Evolutionary conservation across 2,888 invertebrate genomes (phyloP), one percentile per base, ranked within the genome.

Genomic region (Napeogenes inachia): DNA sequence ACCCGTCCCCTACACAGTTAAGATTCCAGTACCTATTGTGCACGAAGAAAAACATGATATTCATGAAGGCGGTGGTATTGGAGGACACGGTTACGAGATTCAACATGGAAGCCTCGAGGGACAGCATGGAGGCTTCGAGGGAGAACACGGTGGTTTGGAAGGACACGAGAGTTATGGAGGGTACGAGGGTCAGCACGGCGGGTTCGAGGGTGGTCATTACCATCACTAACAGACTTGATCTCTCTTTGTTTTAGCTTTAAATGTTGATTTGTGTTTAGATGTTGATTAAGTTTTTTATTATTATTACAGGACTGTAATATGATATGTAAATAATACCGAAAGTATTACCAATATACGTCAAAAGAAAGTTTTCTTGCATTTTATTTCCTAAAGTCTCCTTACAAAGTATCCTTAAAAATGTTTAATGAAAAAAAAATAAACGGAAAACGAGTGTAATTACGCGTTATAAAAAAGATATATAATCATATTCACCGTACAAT

Each of bases 1-100:
- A 76, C 92, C 92, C 61, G 92, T 95, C 59, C 94, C 94, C 45
- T 94, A 94, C 73, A 90, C 91, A 55, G 93, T 94, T 38, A 95
- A 95, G 81, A 93, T 95, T 60, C 93, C 93, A 3, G 93, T 94
- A 45, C 93, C 93, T 33, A 89, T 93, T 21, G 88, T 94, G 38
- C 92, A 93, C 60, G 84, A 91, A 46, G 81, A 90, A 47, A 78
- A 73, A 60, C 74, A 73, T 21, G 75, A 82, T 13, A 77, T 78
- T 4, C 76, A 80, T 13, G 74, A 75, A 30, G 50, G 50, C 10
- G 50, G 8, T 45, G 56, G 63, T 12, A 71, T 74, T n/a, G 65
- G 62, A 45, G 53, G 66, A 30, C 66, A 68, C 13, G 67, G 63
- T 12, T 64, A 59, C 38, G 65, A 65, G 53, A 64, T 62, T 50